Conservation (phyloP, 2,888 invertebrate genomes). For the Polia nebulosa region DNA sequence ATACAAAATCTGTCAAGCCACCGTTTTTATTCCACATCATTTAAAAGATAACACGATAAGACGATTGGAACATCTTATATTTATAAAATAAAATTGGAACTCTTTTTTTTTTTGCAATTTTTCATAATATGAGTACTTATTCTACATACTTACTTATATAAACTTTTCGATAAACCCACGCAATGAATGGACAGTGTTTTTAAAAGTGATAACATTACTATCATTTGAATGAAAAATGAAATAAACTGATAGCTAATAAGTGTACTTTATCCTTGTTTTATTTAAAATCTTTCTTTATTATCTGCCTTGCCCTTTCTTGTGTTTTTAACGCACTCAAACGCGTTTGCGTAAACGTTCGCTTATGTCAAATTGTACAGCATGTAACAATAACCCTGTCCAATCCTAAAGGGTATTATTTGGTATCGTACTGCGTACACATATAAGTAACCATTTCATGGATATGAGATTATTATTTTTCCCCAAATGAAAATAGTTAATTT, state of each 20-base stretch:
- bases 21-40: no score
- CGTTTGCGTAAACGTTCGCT: no score
- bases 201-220: conserved; percentile 42
- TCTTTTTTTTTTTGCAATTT: not conserved
- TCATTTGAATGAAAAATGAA: conserved; percentile 53
- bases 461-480: no score
- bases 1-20: not conserved
- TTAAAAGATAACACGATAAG: no score
- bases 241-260: conserved; percentile 59
- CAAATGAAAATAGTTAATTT: no score
- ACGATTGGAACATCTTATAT: no score
- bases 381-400: no score
- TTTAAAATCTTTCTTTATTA: conserved; percentile 13
- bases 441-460: no score
- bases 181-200: conserved; percentile 25
- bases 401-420: no score
- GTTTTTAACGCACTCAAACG: no score
- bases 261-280: conserved; percentile 44
- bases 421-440: no score
- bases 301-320: not conserved
- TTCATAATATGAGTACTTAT: not conserved
- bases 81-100: not conserved
- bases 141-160: not conserved
- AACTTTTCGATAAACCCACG: not conserved
- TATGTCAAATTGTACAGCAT: no score